Percentiles rank a stretch among this genome's conserved stretches.
These are phyloP conservation scores for Sitta carolinensis DNA, from an alignment of 2,797 vertebrate species.

Conservation along the genomic window DNA sequence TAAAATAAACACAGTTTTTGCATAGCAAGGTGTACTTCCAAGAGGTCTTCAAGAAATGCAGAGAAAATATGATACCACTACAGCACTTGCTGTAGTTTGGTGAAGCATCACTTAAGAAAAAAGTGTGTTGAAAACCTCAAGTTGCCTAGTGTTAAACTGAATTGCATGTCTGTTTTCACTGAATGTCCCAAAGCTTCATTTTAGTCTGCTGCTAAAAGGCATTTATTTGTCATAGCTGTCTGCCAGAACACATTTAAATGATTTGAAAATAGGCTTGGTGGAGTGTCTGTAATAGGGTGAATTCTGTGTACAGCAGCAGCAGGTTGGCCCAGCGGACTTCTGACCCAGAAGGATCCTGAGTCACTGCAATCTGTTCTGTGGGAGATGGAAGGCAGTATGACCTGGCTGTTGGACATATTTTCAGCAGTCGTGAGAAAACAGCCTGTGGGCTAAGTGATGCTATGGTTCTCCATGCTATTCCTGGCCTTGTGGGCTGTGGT, in stretches of 20 bases:
- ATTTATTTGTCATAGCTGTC: background rate
- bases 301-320: background rate
- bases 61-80: background rate
- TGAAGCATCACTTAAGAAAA: background rate
- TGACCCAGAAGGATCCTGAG: constrained; percentile 61
- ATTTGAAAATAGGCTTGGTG: background rate
- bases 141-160: background rate
- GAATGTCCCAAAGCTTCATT: background rate
- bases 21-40: background rate
- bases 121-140: accelerated
- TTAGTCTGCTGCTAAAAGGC: background rate
- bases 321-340: constrained; percentile 5
- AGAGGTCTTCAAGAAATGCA: background rate
- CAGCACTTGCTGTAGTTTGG: background rate
- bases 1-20: background rate
- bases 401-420: constrained; percentile 50
- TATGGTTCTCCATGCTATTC: constrained; percentile 51
- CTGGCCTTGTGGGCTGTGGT: constrained; percentile 59
- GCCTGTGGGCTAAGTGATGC: constrained; percentile 57
- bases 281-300: background rate
- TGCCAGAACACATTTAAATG: background rate
- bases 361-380: constrained; percentile 68
- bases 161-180: background rate
- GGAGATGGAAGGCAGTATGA: constrained; percentile 57
- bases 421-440: constrained; percentile 63